These are phyloP conservation scores for Nyleta sp. DNA, from an alignment of 2,888 invertebrate species.

Conservation along the genomic window DNA sequence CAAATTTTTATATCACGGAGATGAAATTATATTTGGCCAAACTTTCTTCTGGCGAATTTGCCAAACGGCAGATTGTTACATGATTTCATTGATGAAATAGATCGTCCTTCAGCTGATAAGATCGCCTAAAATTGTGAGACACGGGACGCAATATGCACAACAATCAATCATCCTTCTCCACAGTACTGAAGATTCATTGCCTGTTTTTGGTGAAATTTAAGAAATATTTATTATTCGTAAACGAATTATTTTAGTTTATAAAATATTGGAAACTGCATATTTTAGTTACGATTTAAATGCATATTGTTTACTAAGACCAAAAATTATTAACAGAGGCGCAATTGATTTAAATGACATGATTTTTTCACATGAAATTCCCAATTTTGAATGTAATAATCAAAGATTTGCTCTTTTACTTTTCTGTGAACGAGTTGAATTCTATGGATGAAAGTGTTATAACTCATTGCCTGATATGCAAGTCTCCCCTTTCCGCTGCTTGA, in stretches of 20 bases:
- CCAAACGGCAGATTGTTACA: slow-evolving; percentile 36
- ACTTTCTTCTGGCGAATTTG: slow-evolving; percentile 25
- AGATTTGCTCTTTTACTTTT: slow-evolving; percentile 35
- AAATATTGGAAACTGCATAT: slow-evolving; percentile 7
- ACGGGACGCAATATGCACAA: slow-evolving; percentile 28
- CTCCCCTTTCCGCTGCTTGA: too few relatives aligned
- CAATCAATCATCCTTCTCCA: slow-evolving; percentile 32
- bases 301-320: slow-evolving; percentile 6
- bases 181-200: slow-evolving; percentile 22
- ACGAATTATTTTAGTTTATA: neutral
- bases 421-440: slow-evolving; percentile 36
- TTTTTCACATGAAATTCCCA: slow-evolving; percentile 40
- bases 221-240: slow-evolving; percentile 27
- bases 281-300: slow-evolving; percentile 11
- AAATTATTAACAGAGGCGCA: slow-evolving; percentile 15
- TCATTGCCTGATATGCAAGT: neutral
- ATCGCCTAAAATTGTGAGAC: slow-evolving; percentile 33
- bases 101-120: slow-evolving; percentile 30
- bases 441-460: slow-evolving; percentile 19
- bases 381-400: slow-evolving; percentile 7
- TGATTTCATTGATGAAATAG: slow-evolving; percentile 22
- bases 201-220: slow-evolving; percentile 24
- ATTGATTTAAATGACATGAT: slow-evolving; percentile 28
- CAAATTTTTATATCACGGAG: slow-evolving; percentile 29
- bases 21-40: slow-evolving; percentile 26